Evolutionary conservation across 2,888 invertebrate species (phyloP).

Genomic region (Lycophotia porphyrea): DNA sequence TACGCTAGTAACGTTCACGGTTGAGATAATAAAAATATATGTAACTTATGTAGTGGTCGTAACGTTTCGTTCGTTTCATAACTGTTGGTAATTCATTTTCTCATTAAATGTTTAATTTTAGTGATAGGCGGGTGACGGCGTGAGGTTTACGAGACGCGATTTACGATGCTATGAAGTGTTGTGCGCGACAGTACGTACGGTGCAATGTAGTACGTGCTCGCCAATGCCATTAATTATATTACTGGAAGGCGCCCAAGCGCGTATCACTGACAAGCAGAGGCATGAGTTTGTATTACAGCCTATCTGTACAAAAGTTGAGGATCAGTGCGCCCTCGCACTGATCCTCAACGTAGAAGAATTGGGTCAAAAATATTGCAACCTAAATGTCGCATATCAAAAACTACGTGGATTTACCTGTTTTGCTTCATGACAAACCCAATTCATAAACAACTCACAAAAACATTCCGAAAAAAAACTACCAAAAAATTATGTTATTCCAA

Average conservation of each 20-base stretch:
- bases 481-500: constrained; percentile 18
- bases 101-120: constrained; percentile 85
- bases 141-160: constrained; percentile 75
- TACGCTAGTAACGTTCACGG: constrained; percentile 70
- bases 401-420: neutral
- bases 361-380: neutral
- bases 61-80: constrained; percentile 73
- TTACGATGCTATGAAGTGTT: constrained; percentile 80
- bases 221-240: constrained; percentile 74
- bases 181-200: constrained; percentile 71
- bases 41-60: constrained; percentile 76
- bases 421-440: neutral
- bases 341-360: neutral
- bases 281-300: constrained; percentile 65
- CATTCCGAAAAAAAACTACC: neutral
- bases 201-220: constrained; percentile 68
- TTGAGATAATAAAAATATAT: constrained; percentile 79
- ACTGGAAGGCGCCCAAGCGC: constrained; percentile 73
- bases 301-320: constrained; percentile 24
- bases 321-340: too few relatives aligned
- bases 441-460: neutral
- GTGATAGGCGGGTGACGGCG: constrained; percentile 74
- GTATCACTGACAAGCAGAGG: constrained; percentile 69
- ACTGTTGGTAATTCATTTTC: constrained; percentile 80
- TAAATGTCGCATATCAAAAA: neutral